A percentile compares a stretch with the other conserved stretches of the same genome.
Evolutionary conservation across 2,888 invertebrate genomes (phyloP).

Genomic region (Serrognathus titanus): DNA sequence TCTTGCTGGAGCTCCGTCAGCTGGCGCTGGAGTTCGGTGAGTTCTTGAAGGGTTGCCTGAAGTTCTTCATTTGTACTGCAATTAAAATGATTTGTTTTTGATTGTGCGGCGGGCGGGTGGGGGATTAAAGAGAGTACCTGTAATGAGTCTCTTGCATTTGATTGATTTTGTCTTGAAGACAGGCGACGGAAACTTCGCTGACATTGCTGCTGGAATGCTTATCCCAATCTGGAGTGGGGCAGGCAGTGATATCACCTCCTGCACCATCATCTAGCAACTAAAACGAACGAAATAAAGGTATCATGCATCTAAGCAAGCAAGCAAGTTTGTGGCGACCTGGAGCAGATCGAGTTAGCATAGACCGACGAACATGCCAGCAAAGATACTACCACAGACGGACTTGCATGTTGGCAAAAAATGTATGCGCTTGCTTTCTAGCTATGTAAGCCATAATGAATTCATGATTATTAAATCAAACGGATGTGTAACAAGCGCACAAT

Average conservation of each 20-base stretch:
- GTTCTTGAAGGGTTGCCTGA: slow-evolving; percentile 90
- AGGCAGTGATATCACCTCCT: slow-evolving; percentile 59
- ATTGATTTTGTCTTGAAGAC: slow-evolving; percentile 87
- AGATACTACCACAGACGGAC: too few relatives aligned
- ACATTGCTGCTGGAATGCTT: slow-evolving; percentile 83
- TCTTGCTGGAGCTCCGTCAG: slow-evolving; percentile 82
- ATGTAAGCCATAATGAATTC: too few relatives aligned
- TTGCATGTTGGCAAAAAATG: too few relatives aligned
- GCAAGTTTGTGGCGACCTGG: too few relatives aligned
- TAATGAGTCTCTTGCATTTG: slow-evolving; percentile 91
- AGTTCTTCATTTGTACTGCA: slow-evolving; percentile 84
- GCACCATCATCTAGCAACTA: slow-evolving; percentile 38
- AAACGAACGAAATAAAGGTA: slow-evolving; percentile 3
- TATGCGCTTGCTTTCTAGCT: too few relatives aligned
- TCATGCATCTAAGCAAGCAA: too few relatives aligned
- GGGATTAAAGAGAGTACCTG: slow-evolving; percentile 47
- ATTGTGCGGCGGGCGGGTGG: not conserved
- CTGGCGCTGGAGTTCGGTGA: slow-evolving; percentile 85
- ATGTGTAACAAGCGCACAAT: too few relatives aligned
- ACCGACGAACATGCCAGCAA: too few relatives aligned
- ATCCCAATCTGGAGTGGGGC: slow-evolving; percentile 84
- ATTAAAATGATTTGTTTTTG: not conserved
- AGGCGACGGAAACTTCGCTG: slow-evolving; percentile 88
- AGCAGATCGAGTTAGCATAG: too few relatives aligned
- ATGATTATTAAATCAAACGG: too few relatives aligned